Conservation (phyloP, 2,797 vertebrate species). For the Pteropus rufus region DNA sequence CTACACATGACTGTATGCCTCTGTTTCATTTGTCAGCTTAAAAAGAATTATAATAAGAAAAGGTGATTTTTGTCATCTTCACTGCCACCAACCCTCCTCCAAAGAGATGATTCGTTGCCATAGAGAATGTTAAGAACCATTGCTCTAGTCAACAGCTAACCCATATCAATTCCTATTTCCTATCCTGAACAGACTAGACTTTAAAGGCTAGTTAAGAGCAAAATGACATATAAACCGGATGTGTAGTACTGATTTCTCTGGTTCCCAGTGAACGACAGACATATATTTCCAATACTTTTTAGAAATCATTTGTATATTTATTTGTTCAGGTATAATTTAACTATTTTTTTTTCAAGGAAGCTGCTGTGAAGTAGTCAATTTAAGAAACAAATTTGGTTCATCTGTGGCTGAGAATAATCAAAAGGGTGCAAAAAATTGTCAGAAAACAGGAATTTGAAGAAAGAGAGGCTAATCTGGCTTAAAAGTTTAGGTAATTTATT, state of each 20-base stretch:
- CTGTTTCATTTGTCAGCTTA: background rate
- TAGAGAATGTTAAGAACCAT: background rate
- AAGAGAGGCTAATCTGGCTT: background rate
- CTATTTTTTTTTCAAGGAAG: background rate
- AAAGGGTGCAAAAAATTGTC: background rate
- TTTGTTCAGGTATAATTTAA: background rate
- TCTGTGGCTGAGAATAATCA: constrained; percentile 1
- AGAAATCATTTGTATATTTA: constrained; percentile 20
- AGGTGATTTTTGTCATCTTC: background rate
- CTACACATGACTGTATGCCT: background rate
- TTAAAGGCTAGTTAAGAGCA: constrained; percentile 7
- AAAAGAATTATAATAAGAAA: background rate
- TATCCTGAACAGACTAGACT: background rate
- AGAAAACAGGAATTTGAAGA: constrained; percentile 8
- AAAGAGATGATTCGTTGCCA: background rate
- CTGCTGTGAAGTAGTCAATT: background rate
- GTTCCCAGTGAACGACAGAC: background rate
- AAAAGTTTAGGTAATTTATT: background rate
- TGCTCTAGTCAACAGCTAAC: background rate
- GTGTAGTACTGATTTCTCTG: background rate
- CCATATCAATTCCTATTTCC: background rate
- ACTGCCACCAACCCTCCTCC: background rate
- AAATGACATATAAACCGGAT: background rate
- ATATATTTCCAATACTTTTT: background rate
- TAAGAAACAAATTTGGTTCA: background rate